Evolutionary conservation across 2,113 vertebrate species (phyloP).

Genomic region (Prietella phreatophila): DNA sequence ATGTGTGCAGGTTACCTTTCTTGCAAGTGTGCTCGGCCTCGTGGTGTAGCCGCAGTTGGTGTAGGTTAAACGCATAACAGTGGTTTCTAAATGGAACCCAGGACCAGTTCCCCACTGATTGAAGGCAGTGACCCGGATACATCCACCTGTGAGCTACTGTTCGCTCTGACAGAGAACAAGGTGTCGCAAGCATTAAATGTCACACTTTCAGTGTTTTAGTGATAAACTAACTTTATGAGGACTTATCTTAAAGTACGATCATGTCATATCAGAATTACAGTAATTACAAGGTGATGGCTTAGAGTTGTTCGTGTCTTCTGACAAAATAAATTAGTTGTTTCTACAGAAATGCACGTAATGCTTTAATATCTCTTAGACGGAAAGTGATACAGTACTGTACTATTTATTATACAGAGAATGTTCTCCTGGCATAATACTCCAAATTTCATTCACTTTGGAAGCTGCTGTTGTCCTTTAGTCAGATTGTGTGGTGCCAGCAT

Average conservation of each 20-base stretch:
- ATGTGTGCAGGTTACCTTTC: slow-evolving; percentile 73
- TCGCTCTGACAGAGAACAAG: slow-evolving; percentile 56
- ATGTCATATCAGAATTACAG: background rate
- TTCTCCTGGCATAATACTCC: background rate
- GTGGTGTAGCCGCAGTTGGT: slow-evolving; percentile 79
- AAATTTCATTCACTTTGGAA: background rate
- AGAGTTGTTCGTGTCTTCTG: background rate
- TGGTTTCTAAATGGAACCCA: slow-evolving; percentile 93
- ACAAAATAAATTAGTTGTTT: background rate
- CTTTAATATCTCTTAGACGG: background rate
- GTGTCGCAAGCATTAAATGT: background rate
- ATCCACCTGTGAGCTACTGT: slow-evolving; percentile 71
- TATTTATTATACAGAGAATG: background rate
- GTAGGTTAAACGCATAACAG: slow-evolving; percentile 94
- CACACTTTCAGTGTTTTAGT: background rate
- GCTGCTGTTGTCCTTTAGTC: background rate
- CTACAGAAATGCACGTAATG: background rate
- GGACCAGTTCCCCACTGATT: slow-evolving; percentile 76
- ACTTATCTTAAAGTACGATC: background rate
- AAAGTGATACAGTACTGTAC: background rate
- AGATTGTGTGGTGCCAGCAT: background rate
- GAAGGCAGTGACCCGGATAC: slow-evolving; percentile 83
- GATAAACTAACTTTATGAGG: background rate
- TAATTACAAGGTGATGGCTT: background rate
- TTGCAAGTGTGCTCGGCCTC: slow-evolving; percentile 83